phyloP scores from a whole-genome alignment of 2,113 vertebrate species.

The Microcebus tavaratra region DNA sequence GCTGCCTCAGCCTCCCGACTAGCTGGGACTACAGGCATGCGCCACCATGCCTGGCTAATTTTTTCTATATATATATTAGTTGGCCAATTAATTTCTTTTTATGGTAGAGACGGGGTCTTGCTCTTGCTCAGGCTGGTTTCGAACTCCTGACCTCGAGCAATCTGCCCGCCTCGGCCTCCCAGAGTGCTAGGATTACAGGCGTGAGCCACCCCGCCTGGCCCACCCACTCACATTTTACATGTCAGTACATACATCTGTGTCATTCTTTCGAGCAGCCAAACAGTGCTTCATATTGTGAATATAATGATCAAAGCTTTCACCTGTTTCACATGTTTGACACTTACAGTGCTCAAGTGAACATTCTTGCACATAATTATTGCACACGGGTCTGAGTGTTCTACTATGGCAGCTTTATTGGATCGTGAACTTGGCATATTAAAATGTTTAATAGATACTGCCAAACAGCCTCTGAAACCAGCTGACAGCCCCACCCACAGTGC shows the following conservation, averaged over 20 bases:
- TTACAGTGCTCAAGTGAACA: accelerated
- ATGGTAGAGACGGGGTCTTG: too few relatives aligned
- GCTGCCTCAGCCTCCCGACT: too few relatives aligned
- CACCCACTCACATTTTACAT: background rate
- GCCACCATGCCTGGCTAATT: too few relatives aligned
- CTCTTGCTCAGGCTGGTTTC: too few relatives aligned
- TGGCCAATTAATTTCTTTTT: too few relatives aligned
- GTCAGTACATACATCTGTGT: background rate
- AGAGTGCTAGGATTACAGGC: too few relatives aligned
- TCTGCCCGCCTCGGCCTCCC: too few relatives aligned
- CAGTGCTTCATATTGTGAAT: background rate
- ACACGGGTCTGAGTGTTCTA: background rate
- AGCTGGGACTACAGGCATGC: too few relatives aligned
- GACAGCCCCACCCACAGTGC: accelerated
- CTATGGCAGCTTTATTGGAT: background rate
- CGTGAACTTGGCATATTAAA: accelerated
- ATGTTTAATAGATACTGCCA: background rate
- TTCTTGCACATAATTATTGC: accelerated
- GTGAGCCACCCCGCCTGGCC: too few relatives aligned
- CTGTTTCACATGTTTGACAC: background rate
- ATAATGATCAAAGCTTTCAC: accelerated
- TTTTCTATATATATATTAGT: too few relatives aligned
- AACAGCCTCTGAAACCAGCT: background rate
- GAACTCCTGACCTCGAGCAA: too few relatives aligned
- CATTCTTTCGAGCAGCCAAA: background rate